A percentile compares a stretch with the other conserved stretches of the same genome.
These are phyloP conservation scores for Perccottus glenii DNA, from an alignment of 2,113 vertebrate species.

Conservation along the genomic window DNA sequence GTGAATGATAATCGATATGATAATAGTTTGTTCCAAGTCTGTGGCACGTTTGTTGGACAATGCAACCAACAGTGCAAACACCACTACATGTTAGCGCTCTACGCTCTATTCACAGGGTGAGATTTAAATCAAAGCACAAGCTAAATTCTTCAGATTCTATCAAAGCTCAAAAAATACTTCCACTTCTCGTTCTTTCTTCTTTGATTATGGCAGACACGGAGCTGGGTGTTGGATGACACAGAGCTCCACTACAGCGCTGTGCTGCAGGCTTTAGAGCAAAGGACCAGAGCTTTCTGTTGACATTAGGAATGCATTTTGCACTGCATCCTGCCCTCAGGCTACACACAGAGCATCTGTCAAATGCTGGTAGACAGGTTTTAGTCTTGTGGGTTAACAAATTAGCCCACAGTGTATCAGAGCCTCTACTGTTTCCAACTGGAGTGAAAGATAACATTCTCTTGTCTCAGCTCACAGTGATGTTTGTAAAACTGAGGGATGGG, in stretches of 20 bases:
- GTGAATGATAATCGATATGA: slow-evolving; percentile 1
- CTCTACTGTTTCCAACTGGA: slow-evolving; percentile 18
- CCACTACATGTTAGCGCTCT: background rate
- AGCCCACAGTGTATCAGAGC: slow-evolving; percentile 30
- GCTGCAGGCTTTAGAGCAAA: slow-evolving; percentile 54
- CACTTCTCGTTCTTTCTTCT: slow-evolving; percentile 20
- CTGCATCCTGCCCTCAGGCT: slow-evolving; percentile 36
- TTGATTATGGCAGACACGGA: slow-evolving; percentile 10
- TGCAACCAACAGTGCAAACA: no score
- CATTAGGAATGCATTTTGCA: slow-evolving; percentile 55
- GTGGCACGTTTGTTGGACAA: slow-evolving; percentile 21
- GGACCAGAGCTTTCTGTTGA: slow-evolving; percentile 38
- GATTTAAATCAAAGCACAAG: slow-evolving; percentile 35
- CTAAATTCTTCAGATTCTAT: slow-evolving; percentile 23
- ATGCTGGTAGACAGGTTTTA: slow-evolving; percentile 48
- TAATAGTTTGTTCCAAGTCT: slow-evolving; percentile 15
- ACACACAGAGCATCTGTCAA: slow-evolving; percentile 52
- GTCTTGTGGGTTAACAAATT: slow-evolving; percentile 47
- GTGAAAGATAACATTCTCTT: slow-evolving; percentile 9
- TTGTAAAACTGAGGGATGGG: background rate
- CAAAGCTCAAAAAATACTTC: slow-evolving; percentile 7
- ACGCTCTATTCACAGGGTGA: slow-evolving; percentile 2
- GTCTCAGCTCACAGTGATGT: slow-evolving; percentile 7
- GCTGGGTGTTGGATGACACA: background rate
- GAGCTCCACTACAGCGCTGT: slow-evolving; percentile 2